Evolutionary conservation across 1,140 invertebrate species (phyloP), one percentile per base, ranked within the genome.

Genomic region (Macrobrachium nipponense): DNA sequence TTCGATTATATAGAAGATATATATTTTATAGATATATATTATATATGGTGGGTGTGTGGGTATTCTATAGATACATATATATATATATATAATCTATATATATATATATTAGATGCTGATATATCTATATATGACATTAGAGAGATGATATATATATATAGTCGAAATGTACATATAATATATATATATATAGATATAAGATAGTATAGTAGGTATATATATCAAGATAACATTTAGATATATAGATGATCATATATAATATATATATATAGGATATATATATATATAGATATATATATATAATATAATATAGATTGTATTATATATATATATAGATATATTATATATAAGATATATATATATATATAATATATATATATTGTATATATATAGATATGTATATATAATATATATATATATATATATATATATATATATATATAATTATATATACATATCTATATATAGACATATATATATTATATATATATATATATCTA

Each of bases 181-280:
- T 66, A 66, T 5, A 66, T 66, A 66, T n/a, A 66, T 66, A 66
- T 51, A 12, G 0, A 51, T 51, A 51, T n/a, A n/a, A n/a, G n/a
- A n/a, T n/a, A n/a, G n/a, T n/a, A n/a, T n/a, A n/a, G n/a, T n/a
- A n/a, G n/a, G n/a, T n/a, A n/a, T n/a, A n/a, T n/a, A n/a, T n/a
- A n/a, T n/a, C n/a, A n/a, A n/a, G n/a, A 5, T 51, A 51, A 66
- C 0, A 66, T 66, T 7, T n/a, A 17, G 0, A 66, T n/a, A 66
- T 66, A 66, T 5, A 66, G 5, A 66, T n/a, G n/a, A 66, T 66
- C n/a, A 66, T 51, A 12, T 6, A 51, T 51, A 51, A 5, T 51
- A 51, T 66, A 27, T n/a, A 66, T 66, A 66, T n/a, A 66, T 66
- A n/a, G n/a, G 2, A 66, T 66, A 66, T 8, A 66, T 66, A 66